These are phyloP conservation scores for Cisticola juncidis DNA, from an alignment of 2,113 vertebrate species.

Conservation along the genomic window DNA sequence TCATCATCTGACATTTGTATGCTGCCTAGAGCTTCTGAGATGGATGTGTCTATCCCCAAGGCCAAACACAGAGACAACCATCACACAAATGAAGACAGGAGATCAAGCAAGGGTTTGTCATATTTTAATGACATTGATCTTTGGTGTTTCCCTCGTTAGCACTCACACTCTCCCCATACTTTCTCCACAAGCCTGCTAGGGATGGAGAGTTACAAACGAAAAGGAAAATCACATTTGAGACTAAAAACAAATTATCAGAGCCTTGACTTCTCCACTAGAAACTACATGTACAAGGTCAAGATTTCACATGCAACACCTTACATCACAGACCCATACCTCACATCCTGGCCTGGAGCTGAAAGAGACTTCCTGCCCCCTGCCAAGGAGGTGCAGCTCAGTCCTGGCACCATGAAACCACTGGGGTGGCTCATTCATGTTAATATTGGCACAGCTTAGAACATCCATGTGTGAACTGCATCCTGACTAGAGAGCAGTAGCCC, in stretches of 20 bases:
- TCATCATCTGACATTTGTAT: not conserved
- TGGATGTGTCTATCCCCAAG: not conserved
- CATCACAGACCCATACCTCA: conserved; percentile 79
- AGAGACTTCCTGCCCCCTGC: conserved; percentile 29
- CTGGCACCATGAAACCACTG: conserved; percentile 52
- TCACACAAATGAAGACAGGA: conserved; percentile 44
- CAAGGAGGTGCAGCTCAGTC: conserved; percentile 53
- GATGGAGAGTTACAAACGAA: conserved; percentile 82
- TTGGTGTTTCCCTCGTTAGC: conserved; percentile 83
- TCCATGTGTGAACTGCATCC: not conserved
- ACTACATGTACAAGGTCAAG: conserved; percentile 81
- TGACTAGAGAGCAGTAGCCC: conserved; percentile 1
- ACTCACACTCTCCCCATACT: conserved; percentile 73
- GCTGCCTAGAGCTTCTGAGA: not conserved
- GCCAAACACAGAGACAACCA: not conserved
- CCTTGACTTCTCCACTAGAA: conserved; percentile 81
- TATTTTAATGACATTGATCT: conserved; percentile 83
- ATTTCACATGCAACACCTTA: conserved; percentile 85
- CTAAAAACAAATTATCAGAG: conserved; percentile 79
- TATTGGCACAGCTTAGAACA: conserved; percentile 64
- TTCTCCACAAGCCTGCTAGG: conserved; percentile 73
- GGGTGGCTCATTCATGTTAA: conserved; percentile 45
- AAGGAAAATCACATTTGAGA: conserved; percentile 83
- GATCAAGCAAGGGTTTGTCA: conserved; percentile 73
- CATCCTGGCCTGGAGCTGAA: conserved; percentile 70